Conservation (phyloP, 2,113 vertebrate species). For the Odontesthes bonariensis region DNA sequence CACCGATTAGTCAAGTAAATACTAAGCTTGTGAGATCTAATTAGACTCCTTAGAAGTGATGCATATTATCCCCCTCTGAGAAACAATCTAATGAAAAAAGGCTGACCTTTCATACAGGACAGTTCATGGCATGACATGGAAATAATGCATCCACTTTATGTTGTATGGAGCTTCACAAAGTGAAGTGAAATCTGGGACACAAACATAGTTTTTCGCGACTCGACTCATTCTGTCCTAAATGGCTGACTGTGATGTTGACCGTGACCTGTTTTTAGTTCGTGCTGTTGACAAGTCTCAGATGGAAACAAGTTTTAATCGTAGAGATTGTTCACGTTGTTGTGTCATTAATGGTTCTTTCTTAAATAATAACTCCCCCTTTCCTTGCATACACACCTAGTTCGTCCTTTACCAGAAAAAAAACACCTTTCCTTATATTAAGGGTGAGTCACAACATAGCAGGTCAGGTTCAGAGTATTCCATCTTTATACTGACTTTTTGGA, state of each 20-base stretch:
- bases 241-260: neutral
- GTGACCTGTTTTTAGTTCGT: neutral
- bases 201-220: neutral
- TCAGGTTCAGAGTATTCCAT: too few relatives aligned
- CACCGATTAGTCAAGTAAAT: conserved; percentile 3
- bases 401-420: too few relatives aligned
- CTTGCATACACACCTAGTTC: too few relatives aligned
- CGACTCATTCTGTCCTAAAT: neutral
- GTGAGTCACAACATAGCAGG: too few relatives aligned
- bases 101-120: neutral
- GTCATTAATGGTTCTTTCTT: neutral
- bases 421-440: too few relatives aligned
- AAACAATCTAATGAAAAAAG: neutral
- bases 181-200: neutral
- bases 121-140: neutral
- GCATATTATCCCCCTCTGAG: neutral
- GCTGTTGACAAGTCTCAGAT: too few relatives aligned
- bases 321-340: neutral
- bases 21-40: conserved; percentile 3
- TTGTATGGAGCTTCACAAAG: neutral
- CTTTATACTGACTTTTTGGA: neutral
- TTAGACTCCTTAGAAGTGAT: neutral
- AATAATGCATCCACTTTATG: neutral
- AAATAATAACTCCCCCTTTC: neutral
- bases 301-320: neutral